phyloP scores from a whole-genome alignment of 1,140 invertebrate species.

The Brachionus manjavacas region DNA sequence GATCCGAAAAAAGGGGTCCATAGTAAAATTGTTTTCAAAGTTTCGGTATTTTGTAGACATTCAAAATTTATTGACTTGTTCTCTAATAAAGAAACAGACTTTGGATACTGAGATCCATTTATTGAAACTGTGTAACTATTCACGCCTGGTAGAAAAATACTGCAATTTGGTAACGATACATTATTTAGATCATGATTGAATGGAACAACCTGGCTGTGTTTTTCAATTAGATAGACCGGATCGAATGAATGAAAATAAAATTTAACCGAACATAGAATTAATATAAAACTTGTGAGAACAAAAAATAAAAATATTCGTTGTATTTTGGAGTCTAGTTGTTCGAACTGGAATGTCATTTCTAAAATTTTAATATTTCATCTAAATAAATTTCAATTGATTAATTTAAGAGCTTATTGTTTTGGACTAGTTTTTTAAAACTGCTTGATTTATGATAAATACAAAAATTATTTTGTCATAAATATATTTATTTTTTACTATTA shows the following conservation, averaged over 20 bases:
- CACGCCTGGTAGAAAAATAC: not conserved
- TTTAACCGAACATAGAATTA: not conserved
- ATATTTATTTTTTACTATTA: not conserved
- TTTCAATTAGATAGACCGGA: not conserved
- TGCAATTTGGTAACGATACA: not conserved
- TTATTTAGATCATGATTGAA: not conserved
- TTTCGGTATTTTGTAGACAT: not conserved
- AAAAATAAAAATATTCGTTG: not conserved
- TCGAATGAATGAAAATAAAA: not conserved
- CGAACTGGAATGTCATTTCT: not conserved
- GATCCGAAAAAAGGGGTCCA: conserved; percentile 24
- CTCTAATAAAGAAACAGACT: not conserved
- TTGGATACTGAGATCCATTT: conserved; percentile 5
- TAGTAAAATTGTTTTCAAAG: conserved; percentile 9
- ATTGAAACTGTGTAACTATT: not conserved
- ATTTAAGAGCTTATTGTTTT: too few relatives aligned
- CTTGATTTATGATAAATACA: too few relatives aligned
- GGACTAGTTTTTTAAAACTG: too few relatives aligned
- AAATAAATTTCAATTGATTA: not conserved
- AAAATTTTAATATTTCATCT: not conserved
- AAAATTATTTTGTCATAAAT: not conserved
- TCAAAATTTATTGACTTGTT: conserved; percentile 21
- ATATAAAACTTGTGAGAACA: not conserved
- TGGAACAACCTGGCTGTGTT: not conserved
- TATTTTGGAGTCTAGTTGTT: not conserved